Evolutionary conservation across 2,888 invertebrate species (phyloP).

Genomic region (Dicyrtoma fusca): DNA sequence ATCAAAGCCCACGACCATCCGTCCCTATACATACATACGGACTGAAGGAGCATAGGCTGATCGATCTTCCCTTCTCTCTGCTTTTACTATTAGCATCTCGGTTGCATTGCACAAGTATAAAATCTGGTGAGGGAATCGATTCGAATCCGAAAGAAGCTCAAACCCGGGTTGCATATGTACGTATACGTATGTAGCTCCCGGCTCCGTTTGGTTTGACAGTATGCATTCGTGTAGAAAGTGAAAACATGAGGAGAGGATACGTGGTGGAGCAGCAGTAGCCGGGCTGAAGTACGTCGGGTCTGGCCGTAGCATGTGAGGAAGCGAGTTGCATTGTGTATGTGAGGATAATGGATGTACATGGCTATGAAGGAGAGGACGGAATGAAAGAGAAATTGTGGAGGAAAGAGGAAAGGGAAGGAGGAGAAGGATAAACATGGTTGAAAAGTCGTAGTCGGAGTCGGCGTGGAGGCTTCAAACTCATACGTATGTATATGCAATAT

Average conservation of each 20-base stretch:
- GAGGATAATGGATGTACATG: background rate
- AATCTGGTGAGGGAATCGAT: too few relatives aligned
- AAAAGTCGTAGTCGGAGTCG: slow-evolving; percentile 27
- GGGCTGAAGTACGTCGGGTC: too few relatives aligned
- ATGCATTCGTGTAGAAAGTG: slow-evolving; percentile 2
- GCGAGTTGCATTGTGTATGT: too few relatives aligned
- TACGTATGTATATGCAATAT: background rate
- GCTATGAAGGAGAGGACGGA: slow-evolving; percentile 2
- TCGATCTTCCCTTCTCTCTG: slow-evolving; percentile 19
- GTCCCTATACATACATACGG: background rate
- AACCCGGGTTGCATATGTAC: slow-evolving; percentile 13
- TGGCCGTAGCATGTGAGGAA: too few relatives aligned
- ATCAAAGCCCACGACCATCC: too few relatives aligned
- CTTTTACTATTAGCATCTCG: too few relatives aligned
- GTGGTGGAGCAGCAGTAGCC: background rate
- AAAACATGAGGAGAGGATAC: slow-evolving; percentile 6
- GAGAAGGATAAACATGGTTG: slow-evolving; percentile 28
- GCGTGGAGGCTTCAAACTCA: background rate
- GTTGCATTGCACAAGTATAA: too few relatives aligned
- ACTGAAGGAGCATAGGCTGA: slow-evolving; percentile 28
- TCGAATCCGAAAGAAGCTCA: background rate
- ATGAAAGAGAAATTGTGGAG: slow-evolving; percentile 2
- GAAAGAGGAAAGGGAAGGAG: slow-evolving; percentile 2
- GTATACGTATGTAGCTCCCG: too few relatives aligned
- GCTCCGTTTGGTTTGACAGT: background rate